A percentile compares a stretch with the other conserved stretches of the same genome.
phyloP scores from a whole-genome alignment of 2,888 invertebrate species.

The Sinodicranocentrus sp. region DNA sequence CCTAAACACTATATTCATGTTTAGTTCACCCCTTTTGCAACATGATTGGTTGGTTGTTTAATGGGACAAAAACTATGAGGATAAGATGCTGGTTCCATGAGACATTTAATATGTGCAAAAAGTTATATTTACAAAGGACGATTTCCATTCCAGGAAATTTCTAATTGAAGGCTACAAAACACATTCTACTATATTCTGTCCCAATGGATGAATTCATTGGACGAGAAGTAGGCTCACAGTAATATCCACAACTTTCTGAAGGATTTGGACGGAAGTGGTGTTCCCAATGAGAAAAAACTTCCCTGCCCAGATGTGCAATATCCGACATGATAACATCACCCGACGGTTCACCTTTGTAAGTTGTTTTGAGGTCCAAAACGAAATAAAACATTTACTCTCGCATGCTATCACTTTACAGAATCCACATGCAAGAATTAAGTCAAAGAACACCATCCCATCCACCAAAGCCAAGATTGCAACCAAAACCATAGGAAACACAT shows the following conservation, averaged over 20 bases:
- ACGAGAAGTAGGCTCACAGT: constrained; percentile 8
- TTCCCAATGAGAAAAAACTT: not conserved
- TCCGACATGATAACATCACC: not conserved
- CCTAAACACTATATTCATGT: no score
- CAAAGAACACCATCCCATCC: not conserved
- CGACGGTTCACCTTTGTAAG: not conserved
- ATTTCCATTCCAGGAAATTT: no score
- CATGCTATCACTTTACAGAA: constrained; percentile 7
- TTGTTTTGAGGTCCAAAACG: not conserved
- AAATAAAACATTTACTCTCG: constrained; percentile 7
- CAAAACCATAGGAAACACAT: not conserved
- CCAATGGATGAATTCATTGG: not conserved
- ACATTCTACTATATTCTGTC: no score
- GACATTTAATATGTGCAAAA: no score
- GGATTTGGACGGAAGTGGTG: not conserved
- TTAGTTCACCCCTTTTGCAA: no score
- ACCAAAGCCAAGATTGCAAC: constrained; percentile 12
- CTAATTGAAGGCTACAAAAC: no score
- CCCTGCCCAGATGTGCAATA: not conserved
- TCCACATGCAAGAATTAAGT: not conserved
- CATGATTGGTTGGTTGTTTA: no score
- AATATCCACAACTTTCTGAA: constrained; percentile 19
- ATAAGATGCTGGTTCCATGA: no score
- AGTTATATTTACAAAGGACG: no score
- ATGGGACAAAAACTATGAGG: no score